These are phyloP conservation scores for Calameuta filiformis DNA, from an alignment of 2,888 invertebrate genomes.

Conservation along the genomic window DNA sequence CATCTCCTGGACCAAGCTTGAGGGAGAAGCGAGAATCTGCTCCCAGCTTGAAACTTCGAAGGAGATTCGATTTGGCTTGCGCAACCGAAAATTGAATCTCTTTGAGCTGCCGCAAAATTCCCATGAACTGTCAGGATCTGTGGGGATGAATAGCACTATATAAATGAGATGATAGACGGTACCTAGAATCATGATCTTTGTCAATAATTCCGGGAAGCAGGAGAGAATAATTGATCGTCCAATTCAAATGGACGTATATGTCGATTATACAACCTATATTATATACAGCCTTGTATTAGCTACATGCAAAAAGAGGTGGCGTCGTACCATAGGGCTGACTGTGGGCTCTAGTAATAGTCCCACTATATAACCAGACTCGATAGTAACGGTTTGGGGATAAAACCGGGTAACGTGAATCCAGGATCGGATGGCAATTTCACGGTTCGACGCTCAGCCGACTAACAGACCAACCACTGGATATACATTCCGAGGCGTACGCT, in stretches of 20 bases:
- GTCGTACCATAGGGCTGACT: no score
- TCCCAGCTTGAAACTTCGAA: conserved; percentile 17
- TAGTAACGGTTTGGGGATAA: background rate
- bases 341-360: no score
- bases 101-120: background rate
- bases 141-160: no score
- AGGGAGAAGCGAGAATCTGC: no score
- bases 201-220: no score
- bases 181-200: no score
- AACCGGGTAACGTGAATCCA: conserved; percentile 35
- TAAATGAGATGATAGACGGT: no score
- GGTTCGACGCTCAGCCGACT: conserved; percentile 59
- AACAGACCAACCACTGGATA: conserved; percentile 47
- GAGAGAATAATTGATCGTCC: no score
- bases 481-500: background rate
- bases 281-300: background rate
- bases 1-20: no score
- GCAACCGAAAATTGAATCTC: conserved; percentile 28
- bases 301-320: no score
- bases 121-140: background rate
- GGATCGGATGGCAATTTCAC: conserved; percentile 60
- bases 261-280: background rate
- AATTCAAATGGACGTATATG: no score
- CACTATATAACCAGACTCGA: no score
- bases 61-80: conserved; percentile 29